These are phyloP conservation scores for Scaptomyza graminum DNA, from an alignment of 1,140 invertebrate genomes.

Conservation along the genomic window DNA sequence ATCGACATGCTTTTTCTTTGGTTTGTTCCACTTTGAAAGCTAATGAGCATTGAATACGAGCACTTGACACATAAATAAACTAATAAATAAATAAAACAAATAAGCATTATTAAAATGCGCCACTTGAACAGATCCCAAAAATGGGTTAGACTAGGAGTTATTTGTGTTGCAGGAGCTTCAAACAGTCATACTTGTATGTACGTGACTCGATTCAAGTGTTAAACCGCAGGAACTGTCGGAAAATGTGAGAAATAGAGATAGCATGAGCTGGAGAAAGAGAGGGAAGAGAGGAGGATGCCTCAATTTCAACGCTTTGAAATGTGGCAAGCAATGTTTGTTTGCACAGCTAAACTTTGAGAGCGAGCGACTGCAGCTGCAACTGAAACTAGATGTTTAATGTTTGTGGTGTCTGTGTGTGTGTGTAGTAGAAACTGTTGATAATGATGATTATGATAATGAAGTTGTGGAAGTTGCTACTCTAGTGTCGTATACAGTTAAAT, in stretches of 20 bases:
- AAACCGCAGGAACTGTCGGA: constrained; percentile 53
- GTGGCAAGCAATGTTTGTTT: constrained; percentile 49
- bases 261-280: constrained; percentile 1
- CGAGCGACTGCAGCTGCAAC: background rate
- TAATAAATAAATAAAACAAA: constrained; percentile 59
- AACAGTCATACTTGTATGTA: constrained; percentile 29
- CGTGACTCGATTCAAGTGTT: constrained; percentile 68
- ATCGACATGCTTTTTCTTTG: background rate
- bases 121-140: constrained; percentile 39
- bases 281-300: no score
- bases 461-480: background rate
- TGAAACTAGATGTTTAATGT: constrained; percentile 9
- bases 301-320: constrained; percentile 18
- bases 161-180: constrained; percentile 3
- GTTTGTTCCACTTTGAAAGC: constrained; percentile 29
- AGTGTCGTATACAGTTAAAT: no score
- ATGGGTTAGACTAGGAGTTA: background rate
- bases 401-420: constrained; percentile 24
- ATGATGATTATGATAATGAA: background rate
- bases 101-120: constrained; percentile 60
- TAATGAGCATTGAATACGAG: constrained; percentile 23
- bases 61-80: constrained; percentile 35
- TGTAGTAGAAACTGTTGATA: background rate
- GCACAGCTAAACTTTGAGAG: constrained; percentile 8
- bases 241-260: background rate